Percentiles rank a stretch among this genome's conserved stretches.
Conservation (phyloP, 2,797 vertebrate species). For the Bradypodion ventrale region DNA sequence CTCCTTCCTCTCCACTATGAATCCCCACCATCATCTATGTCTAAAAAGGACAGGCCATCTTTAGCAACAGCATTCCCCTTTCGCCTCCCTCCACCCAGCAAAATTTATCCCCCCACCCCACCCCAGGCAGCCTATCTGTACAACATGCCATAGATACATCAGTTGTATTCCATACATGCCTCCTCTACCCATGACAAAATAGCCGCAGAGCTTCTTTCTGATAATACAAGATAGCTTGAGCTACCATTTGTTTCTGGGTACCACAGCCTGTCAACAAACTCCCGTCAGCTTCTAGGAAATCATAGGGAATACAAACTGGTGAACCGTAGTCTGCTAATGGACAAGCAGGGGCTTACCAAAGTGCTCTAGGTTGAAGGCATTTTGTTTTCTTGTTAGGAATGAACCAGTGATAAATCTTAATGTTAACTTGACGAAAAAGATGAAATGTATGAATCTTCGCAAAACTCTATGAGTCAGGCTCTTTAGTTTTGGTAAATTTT, state of each 20-base stretch:
- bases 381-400: not conserved
- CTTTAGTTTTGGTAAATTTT: not conserved
- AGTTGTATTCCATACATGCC: constrained; percentile 18
- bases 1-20: not conserved
- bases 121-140: not conserved
- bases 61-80: not conserved
- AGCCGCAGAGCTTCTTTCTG: not conserved
- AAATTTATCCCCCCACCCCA: not conserved
- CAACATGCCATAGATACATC: constrained; percentile 20
- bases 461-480: not conserved
- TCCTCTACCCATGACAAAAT: not conserved
- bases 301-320: not conserved
- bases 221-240: constrained; percentile 14
- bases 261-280: not conserved
- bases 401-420: not conserved
- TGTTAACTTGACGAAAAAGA: not conserved
- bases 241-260: constrained; percentile 16
- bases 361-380: not conserved
- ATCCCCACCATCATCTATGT: not conserved
- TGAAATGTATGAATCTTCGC: not conserved
- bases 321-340: not conserved
- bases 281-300: not conserved
- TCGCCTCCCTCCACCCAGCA: not conserved
- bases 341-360: not conserved
- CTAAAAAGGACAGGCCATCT: not conserved